These are phyloP conservation scores for Meiosimyza platycephala DNA, from an alignment of 2,888 invertebrate species.

Conservation along the genomic window DNA sequence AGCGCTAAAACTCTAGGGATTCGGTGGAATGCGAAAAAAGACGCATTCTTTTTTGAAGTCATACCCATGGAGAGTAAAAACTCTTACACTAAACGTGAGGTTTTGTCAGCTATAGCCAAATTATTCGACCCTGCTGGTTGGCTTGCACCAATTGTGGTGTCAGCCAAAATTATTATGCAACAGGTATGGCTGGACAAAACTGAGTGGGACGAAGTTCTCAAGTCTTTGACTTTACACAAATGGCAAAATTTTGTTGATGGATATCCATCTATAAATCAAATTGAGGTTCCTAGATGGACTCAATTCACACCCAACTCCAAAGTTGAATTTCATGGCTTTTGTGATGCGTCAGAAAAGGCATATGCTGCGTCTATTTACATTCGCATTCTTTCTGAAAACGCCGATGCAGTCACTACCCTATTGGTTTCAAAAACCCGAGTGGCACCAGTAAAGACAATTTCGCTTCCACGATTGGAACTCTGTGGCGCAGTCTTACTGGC, in stretches of 20 bases:
- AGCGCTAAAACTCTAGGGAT: no score
- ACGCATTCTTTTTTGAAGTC: no score
- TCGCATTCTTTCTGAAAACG: no score
- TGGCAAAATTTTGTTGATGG: neutral
- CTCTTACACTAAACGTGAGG: no score
- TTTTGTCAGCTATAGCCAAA: no score
- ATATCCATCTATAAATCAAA: neutral
- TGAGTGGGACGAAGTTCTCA: neutral
- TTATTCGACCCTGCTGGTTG: no score
- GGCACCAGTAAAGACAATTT: slow-evolving; percentile 1
- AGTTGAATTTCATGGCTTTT: slow-evolving; percentile 11
- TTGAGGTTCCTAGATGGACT: neutral
- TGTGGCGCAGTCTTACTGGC: slow-evolving; percentile 12
- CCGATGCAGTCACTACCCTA: neutral
- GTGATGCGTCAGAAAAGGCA: neutral
- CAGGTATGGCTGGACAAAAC: neutral
- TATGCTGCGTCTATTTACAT: neutral
- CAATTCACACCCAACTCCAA: neutral
- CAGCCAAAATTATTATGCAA: neutral
- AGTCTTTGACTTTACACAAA: neutral
- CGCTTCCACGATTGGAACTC: slow-evolving; percentile 4
- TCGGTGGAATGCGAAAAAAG: no score
- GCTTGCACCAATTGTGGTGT: neutral
- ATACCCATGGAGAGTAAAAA: no score
- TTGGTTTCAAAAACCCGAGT: slow-evolving; percentile 8